Conservation (phyloP, 2,113 vertebrate species). For the Bagarius yarrelli region DNA sequence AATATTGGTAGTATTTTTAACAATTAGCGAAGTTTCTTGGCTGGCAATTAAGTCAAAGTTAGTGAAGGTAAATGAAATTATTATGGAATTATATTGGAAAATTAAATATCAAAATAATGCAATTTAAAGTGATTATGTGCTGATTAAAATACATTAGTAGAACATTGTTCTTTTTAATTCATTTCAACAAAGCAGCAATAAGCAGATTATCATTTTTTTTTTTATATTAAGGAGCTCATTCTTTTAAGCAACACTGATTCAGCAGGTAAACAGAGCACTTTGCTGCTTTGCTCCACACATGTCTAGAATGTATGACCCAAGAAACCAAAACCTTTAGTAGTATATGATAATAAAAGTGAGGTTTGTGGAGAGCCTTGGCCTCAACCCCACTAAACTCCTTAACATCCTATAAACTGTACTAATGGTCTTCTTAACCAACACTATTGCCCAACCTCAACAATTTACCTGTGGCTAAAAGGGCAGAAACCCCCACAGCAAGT, state of each 20-base stretch:
- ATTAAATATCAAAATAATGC: background rate
- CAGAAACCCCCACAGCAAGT: background rate
- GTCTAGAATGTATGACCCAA: too few relatives aligned
- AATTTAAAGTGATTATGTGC: background rate
- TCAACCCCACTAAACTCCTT: background rate
- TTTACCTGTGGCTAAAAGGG: background rate
- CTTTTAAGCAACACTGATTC: too few relatives aligned
- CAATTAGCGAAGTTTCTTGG: background rate
- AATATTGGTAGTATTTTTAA: constrained; percentile 7
- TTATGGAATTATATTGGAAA: background rate
- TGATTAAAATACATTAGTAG: background rate
- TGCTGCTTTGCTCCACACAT: too few relatives aligned
- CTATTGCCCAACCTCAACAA: background rate
- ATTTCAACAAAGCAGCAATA: too few relatives aligned
- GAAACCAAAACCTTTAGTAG: too few relatives aligned
- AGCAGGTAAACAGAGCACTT: too few relatives aligned
- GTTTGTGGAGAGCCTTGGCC: background rate
- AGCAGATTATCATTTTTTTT: too few relatives aligned
- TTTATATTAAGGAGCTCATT: too few relatives aligned
- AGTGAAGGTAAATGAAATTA: background rate
- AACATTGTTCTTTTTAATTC: background rate
- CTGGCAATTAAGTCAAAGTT: background rate
- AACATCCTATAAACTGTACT: background rate
- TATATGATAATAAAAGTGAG: too few relatives aligned
- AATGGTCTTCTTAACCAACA: background rate